Conservation (phyloP, 2,797 vertebrate species). For the Sebastes matsubarae region DNA sequence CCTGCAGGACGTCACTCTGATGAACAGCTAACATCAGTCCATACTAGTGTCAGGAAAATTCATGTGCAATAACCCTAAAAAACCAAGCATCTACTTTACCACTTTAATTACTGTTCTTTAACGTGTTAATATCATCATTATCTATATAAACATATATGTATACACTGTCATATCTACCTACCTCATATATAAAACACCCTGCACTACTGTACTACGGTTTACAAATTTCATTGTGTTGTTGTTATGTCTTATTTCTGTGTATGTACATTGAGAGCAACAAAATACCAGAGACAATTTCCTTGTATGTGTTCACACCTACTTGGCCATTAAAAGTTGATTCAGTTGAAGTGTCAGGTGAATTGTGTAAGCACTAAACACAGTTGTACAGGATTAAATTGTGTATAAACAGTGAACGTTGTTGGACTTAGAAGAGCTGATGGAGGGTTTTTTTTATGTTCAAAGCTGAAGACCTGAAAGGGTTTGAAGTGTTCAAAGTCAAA, state of each 20-base stretch:
- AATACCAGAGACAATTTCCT: accelerated
- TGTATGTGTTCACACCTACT: not conserved
- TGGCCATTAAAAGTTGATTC: not conserved
- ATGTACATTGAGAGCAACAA: not conserved
- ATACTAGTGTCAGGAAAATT: not conserved
- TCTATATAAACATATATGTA: too few relatives aligned
- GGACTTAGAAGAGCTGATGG: not conserved
- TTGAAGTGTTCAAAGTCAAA: slow-evolving; percentile 5
- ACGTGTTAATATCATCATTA: too few relatives aligned
- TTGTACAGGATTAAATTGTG: not conserved
- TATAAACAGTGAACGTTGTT: not conserved
- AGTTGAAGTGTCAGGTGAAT: not conserved
- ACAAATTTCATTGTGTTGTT: not conserved
- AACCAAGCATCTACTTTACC: not conserved
- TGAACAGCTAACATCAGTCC: not conserved
- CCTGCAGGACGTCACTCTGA: not conserved
- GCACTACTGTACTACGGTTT: too few relatives aligned
- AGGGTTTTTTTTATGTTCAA: not conserved
- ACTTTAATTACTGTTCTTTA: not conserved
- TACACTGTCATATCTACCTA: too few relatives aligned
- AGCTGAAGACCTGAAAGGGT: slow-evolving; percentile 1
- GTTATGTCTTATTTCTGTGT: not conserved
- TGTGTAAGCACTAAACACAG: not conserved
- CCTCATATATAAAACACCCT: too few relatives aligned
- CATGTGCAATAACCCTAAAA: not conserved